Evolutionary conservation across 2,797 vertebrate genomes (phyloP).

Genomic region (Paramormyrops hopkinsi): DNA sequence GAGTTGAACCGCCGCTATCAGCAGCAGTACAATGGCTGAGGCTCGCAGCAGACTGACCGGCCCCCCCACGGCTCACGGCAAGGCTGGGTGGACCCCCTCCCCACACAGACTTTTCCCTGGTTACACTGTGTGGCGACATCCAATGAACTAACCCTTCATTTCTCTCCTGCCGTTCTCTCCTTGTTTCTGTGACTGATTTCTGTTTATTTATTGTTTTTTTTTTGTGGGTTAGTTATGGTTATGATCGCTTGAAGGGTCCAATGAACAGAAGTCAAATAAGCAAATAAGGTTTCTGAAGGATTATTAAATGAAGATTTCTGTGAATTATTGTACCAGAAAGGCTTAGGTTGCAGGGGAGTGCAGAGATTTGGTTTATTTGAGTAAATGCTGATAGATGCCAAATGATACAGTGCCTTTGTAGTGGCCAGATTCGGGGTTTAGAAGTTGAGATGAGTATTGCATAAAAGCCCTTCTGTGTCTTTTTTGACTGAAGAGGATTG

Average conservation of each 20-base stretch:
- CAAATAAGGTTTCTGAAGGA: slow-evolving; percentile 53
- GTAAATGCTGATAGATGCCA: neutral
- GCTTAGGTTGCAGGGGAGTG: neutral
- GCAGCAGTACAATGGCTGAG: slow-evolving; percentile 89
- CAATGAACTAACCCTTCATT: slow-evolving; percentile 10
- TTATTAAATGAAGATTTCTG: slow-evolving; percentile 24
- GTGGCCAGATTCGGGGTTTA: neutral
- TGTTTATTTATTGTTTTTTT: slow-evolving; percentile 72
- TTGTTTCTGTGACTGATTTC: slow-evolving; percentile 30
- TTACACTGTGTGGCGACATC: neutral
- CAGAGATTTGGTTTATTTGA: neutral
- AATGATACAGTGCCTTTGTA: neutral
- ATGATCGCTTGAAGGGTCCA: slow-evolving; percentile 64
- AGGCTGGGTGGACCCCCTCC: neutral
- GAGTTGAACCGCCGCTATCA: slow-evolving; percentile 95
- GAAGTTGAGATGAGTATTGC: neutral
- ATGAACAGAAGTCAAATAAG: slow-evolving; percentile 65
- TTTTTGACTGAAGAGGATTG: neutral
- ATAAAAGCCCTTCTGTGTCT: neutral
- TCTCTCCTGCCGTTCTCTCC: slow-evolving; percentile 28
- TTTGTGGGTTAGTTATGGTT: slow-evolving; percentile 47
- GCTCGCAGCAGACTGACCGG: neutral
- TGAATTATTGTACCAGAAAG: neutral
- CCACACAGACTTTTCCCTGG: neutral
- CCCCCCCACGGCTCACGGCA: neutral